Conservation (phyloP, 2,888 invertebrate species). For the Clusia tigrina region DNA sequence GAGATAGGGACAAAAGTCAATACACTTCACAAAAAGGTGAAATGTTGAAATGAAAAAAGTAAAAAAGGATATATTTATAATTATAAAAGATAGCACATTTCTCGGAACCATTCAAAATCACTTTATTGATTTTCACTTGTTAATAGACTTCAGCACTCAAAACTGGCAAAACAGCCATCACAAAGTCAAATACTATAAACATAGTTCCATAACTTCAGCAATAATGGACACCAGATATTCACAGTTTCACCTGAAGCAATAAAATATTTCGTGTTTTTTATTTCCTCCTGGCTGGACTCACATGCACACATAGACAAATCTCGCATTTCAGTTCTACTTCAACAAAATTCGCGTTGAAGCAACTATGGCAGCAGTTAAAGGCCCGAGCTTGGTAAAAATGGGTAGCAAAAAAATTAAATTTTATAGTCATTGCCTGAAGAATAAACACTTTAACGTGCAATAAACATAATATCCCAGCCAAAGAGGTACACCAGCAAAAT, state of each 20-base stretch:
- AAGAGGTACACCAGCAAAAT: not conserved
- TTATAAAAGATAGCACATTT: no score
- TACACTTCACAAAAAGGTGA: no score
- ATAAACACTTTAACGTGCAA: constrained; percentile 15
- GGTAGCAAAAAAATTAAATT: constrained; percentile 59
- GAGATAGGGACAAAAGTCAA: no score
- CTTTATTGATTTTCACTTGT: no score
- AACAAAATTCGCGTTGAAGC: no score
- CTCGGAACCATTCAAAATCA: no score
- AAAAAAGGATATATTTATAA: no score
- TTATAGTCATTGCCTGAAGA: constrained; percentile 47
- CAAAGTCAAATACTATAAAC: no score
- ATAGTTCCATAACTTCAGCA: not conserved
- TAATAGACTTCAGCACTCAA: not conserved
- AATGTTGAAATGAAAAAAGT: no score
- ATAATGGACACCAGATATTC: not conserved
- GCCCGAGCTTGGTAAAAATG: constrained; percentile 32
- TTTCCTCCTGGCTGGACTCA: not conserved
- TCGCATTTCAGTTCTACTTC: no score
- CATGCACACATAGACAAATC: not conserved
- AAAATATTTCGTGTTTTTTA: no score
- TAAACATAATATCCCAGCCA: not conserved
- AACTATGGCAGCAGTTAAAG: not conserved
- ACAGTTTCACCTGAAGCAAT: no score
- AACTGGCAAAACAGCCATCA: not conserved